These are phyloP conservation scores for Drusus annulatus DNA, from an alignment of 1,140 invertebrate genomes.

Conservation along the genomic window DNA sequence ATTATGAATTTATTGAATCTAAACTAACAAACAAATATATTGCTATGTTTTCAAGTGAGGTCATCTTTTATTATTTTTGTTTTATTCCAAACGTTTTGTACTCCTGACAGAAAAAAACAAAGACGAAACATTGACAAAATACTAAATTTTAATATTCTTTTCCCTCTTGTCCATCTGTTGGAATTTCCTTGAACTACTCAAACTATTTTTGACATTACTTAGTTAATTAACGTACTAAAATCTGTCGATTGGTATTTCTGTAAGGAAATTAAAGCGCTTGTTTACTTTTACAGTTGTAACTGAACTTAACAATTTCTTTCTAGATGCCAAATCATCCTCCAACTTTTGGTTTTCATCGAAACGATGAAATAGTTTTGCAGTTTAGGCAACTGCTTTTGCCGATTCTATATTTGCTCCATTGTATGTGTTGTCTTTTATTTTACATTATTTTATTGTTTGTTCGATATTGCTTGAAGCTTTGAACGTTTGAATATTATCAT, in stretches of 20 bases:
- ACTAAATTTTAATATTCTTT: background rate
- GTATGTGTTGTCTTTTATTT: slow-evolving; percentile 51
- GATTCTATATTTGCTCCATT: slow-evolving; percentile 53
- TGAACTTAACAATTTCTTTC: slow-evolving; percentile 40
- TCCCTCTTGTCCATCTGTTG: background rate
- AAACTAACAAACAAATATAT: no score
- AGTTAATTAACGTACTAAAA: background rate
- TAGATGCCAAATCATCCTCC: slow-evolving; percentile 50
- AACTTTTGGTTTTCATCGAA: slow-evolving; percentile 56
- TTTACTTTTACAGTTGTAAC: background rate
- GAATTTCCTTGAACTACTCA: background rate
- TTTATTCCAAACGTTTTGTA: no score
- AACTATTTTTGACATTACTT: background rate
- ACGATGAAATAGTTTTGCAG: slow-evolving; percentile 52
- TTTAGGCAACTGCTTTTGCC: slow-evolving; percentile 51
- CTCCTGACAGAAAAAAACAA: no score
- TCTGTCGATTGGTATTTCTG: background rate
- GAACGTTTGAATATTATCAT: background rate
- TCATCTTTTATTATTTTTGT: no score
- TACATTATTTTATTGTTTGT: slow-evolving; percentile 32
- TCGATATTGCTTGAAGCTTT: slow-evolving; percentile 17
- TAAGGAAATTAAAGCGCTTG: background rate
- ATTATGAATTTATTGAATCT: no score
- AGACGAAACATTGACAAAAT: background rate
- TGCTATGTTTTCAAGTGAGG: no score